These are phyloP conservation scores for Amphipyra berbera DNA, from an alignment of 2,888 invertebrate species.

Conservation along the genomic window DNA sequence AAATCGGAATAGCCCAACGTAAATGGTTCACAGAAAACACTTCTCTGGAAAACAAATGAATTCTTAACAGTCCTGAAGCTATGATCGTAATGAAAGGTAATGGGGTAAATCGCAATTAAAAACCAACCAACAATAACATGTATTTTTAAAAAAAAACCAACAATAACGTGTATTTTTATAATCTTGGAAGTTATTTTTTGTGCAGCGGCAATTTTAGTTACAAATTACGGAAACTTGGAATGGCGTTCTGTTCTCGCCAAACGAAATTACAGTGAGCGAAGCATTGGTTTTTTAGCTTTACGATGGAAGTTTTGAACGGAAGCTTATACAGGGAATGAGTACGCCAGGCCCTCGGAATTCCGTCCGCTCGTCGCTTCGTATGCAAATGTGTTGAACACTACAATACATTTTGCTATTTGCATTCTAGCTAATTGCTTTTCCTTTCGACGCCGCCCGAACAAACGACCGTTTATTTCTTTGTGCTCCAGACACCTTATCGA, in stretches of 20 bases:
- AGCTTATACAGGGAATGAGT: constrained; percentile 69
- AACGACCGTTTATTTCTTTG: constrained; percentile 77
- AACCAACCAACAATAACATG: constrained; percentile 36
- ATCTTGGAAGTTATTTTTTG: constrained; percentile 33
- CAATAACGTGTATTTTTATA: constrained; percentile 37
- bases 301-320: constrained; percentile 74
- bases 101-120: constrained; percentile 57
- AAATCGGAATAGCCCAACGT: constrained; percentile 74
- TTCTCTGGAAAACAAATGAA: constrained; percentile 73
- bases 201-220: constrained; percentile 45
- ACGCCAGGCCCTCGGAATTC: constrained; percentile 70
- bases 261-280: constrained; percentile 53
- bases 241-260: constrained; percentile 36
- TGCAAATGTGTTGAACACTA: constrained; percentile 83
- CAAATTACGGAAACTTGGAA: constrained; percentile 53
- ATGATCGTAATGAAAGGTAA: constrained; percentile 59
- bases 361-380: constrained; percentile 76
- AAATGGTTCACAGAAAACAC: constrained; percentile 70
- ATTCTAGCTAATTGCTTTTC: constrained; percentile 87
- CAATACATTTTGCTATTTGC: constrained; percentile 84
- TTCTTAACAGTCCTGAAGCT: constrained; percentile 67
- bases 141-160: constrained; percentile 48
- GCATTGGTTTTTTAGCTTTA: constrained; percentile 72
- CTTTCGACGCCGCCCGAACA: constrained; percentile 76
- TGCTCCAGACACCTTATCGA: constrained; percentile 72